A percentile compares a stretch with the other conserved stretches of the same genome.
These are phyloP conservation scores for Halcyon senegalensis DNA, from an alignment of 2,113 vertebrate genomes.

Conservation along the genomic window DNA sequence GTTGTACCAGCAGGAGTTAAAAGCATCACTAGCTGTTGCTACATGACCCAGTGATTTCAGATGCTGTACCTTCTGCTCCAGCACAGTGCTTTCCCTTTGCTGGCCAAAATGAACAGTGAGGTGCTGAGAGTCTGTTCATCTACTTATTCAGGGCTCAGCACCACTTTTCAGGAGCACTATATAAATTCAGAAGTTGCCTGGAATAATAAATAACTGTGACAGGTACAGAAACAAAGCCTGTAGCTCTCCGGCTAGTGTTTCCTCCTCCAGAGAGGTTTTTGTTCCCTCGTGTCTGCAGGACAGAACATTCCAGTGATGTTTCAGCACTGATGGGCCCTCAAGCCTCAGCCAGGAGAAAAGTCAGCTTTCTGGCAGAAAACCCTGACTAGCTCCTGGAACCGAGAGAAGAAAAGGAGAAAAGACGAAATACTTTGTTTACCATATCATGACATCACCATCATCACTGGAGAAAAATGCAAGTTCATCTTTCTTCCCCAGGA, in stretches of 20 bases:
- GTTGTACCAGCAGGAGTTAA: neutral
- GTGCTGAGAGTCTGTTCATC: conserved; percentile 11
- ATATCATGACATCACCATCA: conserved; percentile 58
- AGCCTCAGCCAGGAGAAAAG: conserved; percentile 52
- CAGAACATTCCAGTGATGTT: conserved; percentile 63
- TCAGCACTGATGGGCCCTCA: conserved; percentile 48
- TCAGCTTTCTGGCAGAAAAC: conserved; percentile 65
- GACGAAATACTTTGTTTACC: conserved; percentile 67
- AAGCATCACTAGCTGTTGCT: neutral
- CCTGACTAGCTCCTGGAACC: conserved; percentile 46
- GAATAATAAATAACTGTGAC: conserved; percentile 61
- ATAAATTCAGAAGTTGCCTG: conserved; percentile 55
- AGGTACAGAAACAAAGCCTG: conserved; percentile 59
- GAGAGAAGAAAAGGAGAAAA: conserved; percentile 9
- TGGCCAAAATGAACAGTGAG: conserved; percentile 6
- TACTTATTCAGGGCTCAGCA: neutral
- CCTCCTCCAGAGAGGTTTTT: conserved; percentile 6
- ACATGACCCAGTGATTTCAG: neutral
- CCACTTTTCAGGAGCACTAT: conserved; percentile 37
- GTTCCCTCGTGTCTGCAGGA: conserved; percentile 39
- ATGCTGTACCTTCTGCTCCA: neutral
- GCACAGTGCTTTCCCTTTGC: neutral
- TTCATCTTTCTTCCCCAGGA: conserved; percentile 34
- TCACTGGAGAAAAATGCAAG: conserved; percentile 67
- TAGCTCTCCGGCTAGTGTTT: conserved; percentile 30